Evolutionary conservation across 1,140 invertebrate genomes (phyloP), one percentile per base, ranked within the genome.

Genomic region (Drosophila nebulosa): DNA sequence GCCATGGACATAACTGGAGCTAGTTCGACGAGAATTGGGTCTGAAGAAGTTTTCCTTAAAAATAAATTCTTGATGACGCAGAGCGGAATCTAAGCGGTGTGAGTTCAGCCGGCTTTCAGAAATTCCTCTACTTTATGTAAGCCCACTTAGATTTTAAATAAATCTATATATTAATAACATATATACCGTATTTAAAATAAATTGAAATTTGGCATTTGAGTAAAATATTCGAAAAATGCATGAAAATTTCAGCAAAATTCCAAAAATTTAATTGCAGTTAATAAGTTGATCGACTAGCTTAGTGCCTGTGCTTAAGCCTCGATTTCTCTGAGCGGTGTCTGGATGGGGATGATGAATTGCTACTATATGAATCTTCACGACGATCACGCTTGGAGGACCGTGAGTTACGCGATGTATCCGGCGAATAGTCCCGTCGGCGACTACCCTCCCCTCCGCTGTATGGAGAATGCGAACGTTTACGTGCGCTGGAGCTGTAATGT

Each of bases 391-490:
- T 91, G 1, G 65, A 50, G 5, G 77, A 78, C n/a, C 76, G 88
- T 0, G 57, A 59, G 35, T 74, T 85, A n/a, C 90, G 75, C 0
- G 60, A 26, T 35, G n/a, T 60, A 1, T 60, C 66, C 4, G 74
- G 66, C n/a, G 74, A 69, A 9, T 75, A 69, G 16, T 75, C 73
- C 0, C 72, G 53, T 0, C 72, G 53, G 5, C 73, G 73, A 18
- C 73, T 78, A 26, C 67, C 56, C 12, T 88, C 81, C 10, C 56
- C 68, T 10, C 57, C 68, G 46, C 70, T 72, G 14, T 71, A 69
- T 0, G 90, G 90, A 4, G 90, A 91, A 21, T 83, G 74, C 1
- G 90, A 91, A 1, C 90, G 81, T 55, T 91, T 89, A n/a, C 74
- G 68, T 10, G 72, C 61, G 36, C 62, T 74, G 52, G 64, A 61